Percentiles rank a stretch among this genome's conserved stretches.
Conservation (phyloP, 2,797 vertebrate species). For the Hephaestus fuliginosus region DNA sequence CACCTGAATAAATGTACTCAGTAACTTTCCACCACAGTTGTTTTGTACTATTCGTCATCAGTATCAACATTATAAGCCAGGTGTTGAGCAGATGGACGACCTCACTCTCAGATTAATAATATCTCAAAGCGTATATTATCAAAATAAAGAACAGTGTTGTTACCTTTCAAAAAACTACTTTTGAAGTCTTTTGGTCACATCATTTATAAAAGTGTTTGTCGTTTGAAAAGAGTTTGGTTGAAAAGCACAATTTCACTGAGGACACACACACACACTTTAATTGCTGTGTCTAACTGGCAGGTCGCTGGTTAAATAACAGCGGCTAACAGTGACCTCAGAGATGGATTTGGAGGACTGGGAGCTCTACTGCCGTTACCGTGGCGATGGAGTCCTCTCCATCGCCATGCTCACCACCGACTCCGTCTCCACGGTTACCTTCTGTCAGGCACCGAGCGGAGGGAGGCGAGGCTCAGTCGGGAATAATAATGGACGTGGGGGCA, state of each 20-base stretch:
- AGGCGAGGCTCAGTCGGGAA: conserved; percentile 46
- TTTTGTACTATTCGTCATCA: background rate
- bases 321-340: conserved; percentile 48
- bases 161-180: background rate
- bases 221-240: background rate
- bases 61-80: background rate
- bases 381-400: conserved; percentile 59
- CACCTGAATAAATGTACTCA: no score
- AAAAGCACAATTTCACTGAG: background rate
- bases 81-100: no score
- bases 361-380: conserved; percentile 67
- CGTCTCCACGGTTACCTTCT: conserved; percentile 68
- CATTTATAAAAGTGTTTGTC: rapidly evolving
- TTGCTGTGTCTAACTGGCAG: conserved; percentile 14
- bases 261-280: background rate
- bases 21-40: no score
- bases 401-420: conserved; percentile 52
- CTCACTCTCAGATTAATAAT: background rate
- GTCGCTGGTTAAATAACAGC: conserved; percentile 30
- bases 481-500: conserved; percentile 57
- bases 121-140: background rate
- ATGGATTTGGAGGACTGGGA: conserved; percentile 45
- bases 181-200: background rate
- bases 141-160: background rate
- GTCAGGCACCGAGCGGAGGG: conserved; percentile 45